Evolutionary conservation across 2,797 vertebrate genomes (phyloP).

Genomic region (Anniella stebbinsi): DNA sequence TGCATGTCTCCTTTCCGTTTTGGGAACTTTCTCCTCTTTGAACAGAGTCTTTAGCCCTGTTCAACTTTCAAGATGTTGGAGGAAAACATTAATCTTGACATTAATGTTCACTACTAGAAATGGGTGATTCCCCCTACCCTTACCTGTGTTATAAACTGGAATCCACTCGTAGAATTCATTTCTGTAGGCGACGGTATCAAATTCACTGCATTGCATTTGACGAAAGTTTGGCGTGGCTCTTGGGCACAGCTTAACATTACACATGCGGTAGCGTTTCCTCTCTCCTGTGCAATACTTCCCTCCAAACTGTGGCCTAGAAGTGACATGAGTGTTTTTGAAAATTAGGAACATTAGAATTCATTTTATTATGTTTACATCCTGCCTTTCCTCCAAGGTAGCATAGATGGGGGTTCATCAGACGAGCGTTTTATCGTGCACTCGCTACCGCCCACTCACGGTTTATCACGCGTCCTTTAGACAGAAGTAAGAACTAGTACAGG

Average conservation of each 20-base stretch:
- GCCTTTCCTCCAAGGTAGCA: background rate
- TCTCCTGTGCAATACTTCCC: conserved; percentile 97
- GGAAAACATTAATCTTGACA: too few relatives aligned
- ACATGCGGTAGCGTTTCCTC: conserved; percentile 92
- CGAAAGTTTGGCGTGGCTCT: conserved; percentile 86
- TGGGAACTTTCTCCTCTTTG: too few relatives aligned
- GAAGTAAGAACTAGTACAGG: too few relatives aligned
- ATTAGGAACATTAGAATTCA: background rate
- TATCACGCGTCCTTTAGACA: too few relatives aligned
- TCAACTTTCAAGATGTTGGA: too few relatives aligned
- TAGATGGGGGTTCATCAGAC: background rate
- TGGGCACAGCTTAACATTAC: conserved; percentile 87
- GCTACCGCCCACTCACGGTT: too few relatives aligned
- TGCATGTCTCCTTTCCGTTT: too few relatives aligned
- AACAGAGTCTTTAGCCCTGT: too few relatives aligned
- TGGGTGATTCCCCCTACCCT: background rate
- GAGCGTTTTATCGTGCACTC: too few relatives aligned
- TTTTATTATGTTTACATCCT: background rate
- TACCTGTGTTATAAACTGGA: conserved; percentile 88
- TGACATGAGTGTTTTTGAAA: conserved; percentile 25
- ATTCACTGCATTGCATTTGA: conserved; percentile 98
- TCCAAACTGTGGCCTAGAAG: conserved; percentile 91
- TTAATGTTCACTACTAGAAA: background rate
- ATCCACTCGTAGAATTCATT: conserved; percentile 94
- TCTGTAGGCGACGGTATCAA: conserved; percentile 93